These are phyloP conservation scores for Enteromius treurensis DNA, from an alignment of 2,797 vertebrate genomes.

Conservation along the genomic window DNA sequence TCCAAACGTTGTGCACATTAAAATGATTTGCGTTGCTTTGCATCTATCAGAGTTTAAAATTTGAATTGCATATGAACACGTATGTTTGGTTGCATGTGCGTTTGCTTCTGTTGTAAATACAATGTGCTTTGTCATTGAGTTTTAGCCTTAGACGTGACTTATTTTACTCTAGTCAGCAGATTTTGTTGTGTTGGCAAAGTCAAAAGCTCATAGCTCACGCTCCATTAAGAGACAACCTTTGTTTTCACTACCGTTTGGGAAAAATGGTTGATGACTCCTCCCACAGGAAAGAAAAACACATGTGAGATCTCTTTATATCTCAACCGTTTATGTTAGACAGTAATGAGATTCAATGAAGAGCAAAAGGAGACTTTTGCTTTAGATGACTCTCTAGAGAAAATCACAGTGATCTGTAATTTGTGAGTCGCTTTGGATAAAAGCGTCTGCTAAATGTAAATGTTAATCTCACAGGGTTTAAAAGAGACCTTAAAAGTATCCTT, in stretches of 20 bases:
- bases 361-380: not conserved
- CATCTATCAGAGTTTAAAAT: not conserved
- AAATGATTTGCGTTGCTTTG: not conserved
- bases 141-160: conserved; percentile 28
- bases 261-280: conserved; percentile 26
- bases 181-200: conserved; percentile 66
- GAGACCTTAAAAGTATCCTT: not conserved
- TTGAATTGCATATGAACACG: conserved; percentile 4
- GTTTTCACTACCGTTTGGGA: conserved; percentile 59
- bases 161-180: conserved; percentile 67
- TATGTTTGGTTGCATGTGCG: conserved; percentile 22
- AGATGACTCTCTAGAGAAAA: not conserved
- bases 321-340: no score
- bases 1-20: not conserved
- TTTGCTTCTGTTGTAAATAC: conserved; percentile 40
- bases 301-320: conserved; percentile 22
- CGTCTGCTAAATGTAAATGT: not conserved
- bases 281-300: conserved; percentile 20
- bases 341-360: not conserved
- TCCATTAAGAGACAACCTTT: conserved; percentile 55
- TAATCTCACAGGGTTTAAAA: not conserved
- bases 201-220: conserved; percentile 59
- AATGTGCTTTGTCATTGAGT: conserved; percentile 40
- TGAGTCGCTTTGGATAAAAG: not conserved
- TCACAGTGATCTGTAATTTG: not conserved